Conservation (phyloP, 2,113 vertebrate genomes). For the Pedetes capensis region DNA sequence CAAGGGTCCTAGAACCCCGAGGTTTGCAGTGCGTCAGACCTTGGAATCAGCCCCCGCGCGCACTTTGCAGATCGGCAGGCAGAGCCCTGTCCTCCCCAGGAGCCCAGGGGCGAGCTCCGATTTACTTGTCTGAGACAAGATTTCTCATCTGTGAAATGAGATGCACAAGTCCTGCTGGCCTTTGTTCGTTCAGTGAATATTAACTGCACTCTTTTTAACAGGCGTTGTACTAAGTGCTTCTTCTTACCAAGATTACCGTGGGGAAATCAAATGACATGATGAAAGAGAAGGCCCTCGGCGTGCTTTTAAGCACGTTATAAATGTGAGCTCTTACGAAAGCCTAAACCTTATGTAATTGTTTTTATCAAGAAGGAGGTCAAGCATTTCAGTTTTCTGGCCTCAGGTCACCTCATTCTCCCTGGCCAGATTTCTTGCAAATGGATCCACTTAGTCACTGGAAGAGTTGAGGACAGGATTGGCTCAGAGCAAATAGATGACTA, state of each 20-base stretch:
- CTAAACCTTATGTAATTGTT: not conserved
- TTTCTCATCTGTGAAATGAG: not conserved
- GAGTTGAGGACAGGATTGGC: not conserved
- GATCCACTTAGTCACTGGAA: conserved; percentile 23
- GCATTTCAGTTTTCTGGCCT: not conserved
- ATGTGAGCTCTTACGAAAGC: not conserved
- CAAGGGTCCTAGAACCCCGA: not conserved
- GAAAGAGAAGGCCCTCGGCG: not conserved
- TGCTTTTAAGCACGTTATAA: conserved; percentile 22
- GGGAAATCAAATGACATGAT: not conserved
- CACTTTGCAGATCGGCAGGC: not conserved
- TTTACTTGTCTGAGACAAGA: not conserved
- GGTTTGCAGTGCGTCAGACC: accelerated
- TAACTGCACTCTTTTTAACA: not conserved
- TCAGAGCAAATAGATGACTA: accelerated
- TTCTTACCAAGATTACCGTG: not conserved
- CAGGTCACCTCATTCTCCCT: not conserved
- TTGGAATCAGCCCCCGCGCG: not conserved
- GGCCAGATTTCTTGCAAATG: not conserved
- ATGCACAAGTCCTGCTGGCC: not conserved
- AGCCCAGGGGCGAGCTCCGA: not conserved
- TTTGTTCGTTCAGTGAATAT: not conserved
- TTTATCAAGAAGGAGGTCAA: conserved; percentile 35
- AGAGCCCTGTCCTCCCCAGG: not conserved
- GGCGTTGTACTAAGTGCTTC: not conserved